A percentile compares a stretch with the other conserved stretches of the same genome.
phyloP scores from a whole-genome alignment of 2,888 invertebrate species.

The Mesochorus sp. region DNA sequence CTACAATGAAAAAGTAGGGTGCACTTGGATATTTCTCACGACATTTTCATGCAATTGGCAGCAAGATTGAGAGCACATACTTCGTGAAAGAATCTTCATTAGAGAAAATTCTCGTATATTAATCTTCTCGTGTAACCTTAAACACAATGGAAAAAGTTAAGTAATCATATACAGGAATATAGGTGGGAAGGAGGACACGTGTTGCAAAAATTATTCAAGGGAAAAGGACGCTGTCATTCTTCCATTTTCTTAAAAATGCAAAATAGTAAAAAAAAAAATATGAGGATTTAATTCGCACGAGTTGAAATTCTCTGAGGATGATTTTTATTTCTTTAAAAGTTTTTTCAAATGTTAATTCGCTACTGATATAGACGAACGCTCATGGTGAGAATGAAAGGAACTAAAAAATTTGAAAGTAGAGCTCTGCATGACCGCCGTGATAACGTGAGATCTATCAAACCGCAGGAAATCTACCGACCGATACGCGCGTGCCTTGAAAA shows the following conservation, averaged over 20 bases:
- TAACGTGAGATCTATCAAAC: neutral
- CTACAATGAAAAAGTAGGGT: neutral
- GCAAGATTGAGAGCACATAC: neutral
- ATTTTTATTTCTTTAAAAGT: neutral
- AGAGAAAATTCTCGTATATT: conserved; percentile 50
- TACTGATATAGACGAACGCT: neutral
- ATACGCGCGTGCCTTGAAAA: neutral
- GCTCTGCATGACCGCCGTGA: neutral
- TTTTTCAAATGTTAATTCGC: neutral
- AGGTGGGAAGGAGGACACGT: neutral
- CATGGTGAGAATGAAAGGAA: neutral
- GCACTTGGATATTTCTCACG: conserved; percentile 7
- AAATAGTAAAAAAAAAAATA: neutral
- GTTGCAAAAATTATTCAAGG: conserved; percentile 23
- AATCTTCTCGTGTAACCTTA: conserved; percentile 10
- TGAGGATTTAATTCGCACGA: neutral
- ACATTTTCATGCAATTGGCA: neutral
- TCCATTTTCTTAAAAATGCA: neutral
- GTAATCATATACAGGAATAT: too few relatives aligned
- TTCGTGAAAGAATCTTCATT: conserved; percentile 48
- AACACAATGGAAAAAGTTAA: neutral
- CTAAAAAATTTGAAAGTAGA: neutral
- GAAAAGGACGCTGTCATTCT: neutral
- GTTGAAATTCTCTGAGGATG: neutral
- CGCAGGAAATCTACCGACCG: conserved; percentile 44